Base-by-base conservation (phyloP, 2,888 invertebrate species). In the Noctua comes region DNA sequence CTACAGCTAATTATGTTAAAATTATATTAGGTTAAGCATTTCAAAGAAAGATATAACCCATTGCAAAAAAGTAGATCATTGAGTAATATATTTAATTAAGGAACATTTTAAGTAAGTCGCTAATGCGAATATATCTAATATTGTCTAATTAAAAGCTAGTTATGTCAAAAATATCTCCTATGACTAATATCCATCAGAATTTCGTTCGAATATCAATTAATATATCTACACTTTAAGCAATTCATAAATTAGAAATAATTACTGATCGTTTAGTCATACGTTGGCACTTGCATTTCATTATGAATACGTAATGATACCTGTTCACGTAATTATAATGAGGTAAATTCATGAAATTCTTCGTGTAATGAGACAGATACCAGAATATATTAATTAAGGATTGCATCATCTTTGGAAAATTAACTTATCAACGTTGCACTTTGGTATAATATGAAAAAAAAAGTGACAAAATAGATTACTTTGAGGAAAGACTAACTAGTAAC, bases 171-270 rank as follows among this genome's bases (percentile, higher is more conserved):
- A 59, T 62, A 57, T 46, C 31, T 3, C 3, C 1, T 16, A 51
- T 84, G 76, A 80, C 66, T 77, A 73, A 77, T 71, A 68, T 65
- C 40, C 36, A 43, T 27, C 13, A 79, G 43, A 66, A 76, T 73
- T 75, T 73, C 46, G 16, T n/a, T 2, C 31, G 13, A 66, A 54
- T 27, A 24, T 76, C 62, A 62, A 70, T 75, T 73, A 81, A 62
- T 48, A 24, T 62, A 11, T 11, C 13, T 57, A 43, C 24, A 1
- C 59, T 64, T 27, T n/a, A 57, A 64, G 59, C 46, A 72, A 84
- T 76, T 75, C 80, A 76, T 80, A 70, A 68, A 80, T 79, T 73
- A n/a, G 36, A 68, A 18, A 68, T 78, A 31, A 69, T 78, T 79
- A 71, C 0, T 31, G 31, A 72, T 64, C 6, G 10, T 66, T 76